These are phyloP conservation scores for Oreochromis spilurus DNA, from an alignment of 2,113 vertebrate genomes.

Conservation along the genomic window DNA sequence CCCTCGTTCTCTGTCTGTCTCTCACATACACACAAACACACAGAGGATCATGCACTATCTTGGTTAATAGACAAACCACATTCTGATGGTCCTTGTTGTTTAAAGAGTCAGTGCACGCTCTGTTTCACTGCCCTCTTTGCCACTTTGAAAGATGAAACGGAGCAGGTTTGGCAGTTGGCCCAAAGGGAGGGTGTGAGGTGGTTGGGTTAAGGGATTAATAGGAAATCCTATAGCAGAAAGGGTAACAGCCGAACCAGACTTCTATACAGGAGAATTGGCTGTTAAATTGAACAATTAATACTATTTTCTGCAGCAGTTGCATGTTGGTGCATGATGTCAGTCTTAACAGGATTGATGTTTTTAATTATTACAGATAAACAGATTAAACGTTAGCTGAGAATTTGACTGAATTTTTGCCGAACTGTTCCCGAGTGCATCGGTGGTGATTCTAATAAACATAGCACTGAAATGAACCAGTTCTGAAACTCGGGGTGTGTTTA, in stretches of 20 bases:
- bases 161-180: conserved; percentile 40
- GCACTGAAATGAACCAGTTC: neutral
- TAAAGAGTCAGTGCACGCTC: conserved; percentile 42
- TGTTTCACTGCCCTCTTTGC: conserved; percentile 32
- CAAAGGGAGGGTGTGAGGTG: conserved; percentile 32
- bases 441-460: neutral
- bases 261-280: conserved; percentile 5
- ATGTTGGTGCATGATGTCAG: neutral
- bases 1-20: neutral
- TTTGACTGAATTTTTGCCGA: neutral
- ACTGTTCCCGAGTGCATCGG: neutral
- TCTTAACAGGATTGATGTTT: neutral
- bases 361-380: neutral
- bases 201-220: conserved; percentile 46
- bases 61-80: conserved; percentile 40
- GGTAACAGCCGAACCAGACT: conserved; percentile 4
- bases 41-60: conserved; percentile 4
- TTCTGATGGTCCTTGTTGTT: conserved; percentile 46
- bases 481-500: neutral
- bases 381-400: neutral
- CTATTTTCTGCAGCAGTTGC: neutral
- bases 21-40: neutral
- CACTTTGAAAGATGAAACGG: conserved; percentile 56
- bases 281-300: conserved; percentile 15
- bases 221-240: conserved; percentile 14